phyloP scores from a whole-genome alignment of 2,113 vertebrate genomes.

The Xiphorhynchus elegans region DNA sequence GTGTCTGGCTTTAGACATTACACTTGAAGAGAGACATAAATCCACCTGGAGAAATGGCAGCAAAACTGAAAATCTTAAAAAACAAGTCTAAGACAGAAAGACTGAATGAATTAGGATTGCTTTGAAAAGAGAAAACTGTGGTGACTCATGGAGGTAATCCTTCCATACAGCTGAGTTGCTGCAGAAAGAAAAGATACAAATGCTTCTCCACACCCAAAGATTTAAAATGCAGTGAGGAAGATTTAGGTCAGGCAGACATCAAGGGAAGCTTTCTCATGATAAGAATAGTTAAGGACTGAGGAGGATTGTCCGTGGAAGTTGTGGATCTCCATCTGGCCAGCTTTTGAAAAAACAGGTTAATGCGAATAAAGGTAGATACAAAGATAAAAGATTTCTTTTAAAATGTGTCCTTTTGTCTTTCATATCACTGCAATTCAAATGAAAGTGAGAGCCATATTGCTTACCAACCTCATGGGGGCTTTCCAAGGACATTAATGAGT shows the following conservation, averaged over 20 bases:
- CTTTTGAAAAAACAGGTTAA: background rate
- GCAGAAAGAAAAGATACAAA: background rate
- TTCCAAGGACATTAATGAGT: background rate
- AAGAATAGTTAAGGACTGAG: background rate
- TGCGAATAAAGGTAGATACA: background rate
- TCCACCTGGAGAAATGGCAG: background rate
- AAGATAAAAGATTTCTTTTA: background rate
- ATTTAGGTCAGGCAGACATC: background rate
- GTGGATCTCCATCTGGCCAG: background rate
- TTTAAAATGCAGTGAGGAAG: background rate
- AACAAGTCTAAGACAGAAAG: background rate
- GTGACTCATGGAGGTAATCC: background rate
- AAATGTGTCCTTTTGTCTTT: background rate
- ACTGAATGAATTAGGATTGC: background rate
- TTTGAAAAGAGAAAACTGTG: background rate
- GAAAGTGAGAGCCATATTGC: background rate
- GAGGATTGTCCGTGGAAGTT: background rate
- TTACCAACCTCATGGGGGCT: background rate
- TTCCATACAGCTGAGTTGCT: background rate
- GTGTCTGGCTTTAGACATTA: background rate
- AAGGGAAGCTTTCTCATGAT: background rate
- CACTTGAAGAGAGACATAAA: background rate
- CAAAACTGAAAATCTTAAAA: background rate
- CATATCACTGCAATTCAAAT: conserved; percentile 6
- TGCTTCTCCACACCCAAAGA: background rate